Percentiles rank a stretch among this genome's conserved stretches.
Conservation (phyloP, 2,888 invertebrate species). For the Candidula unifasciata region DNA sequence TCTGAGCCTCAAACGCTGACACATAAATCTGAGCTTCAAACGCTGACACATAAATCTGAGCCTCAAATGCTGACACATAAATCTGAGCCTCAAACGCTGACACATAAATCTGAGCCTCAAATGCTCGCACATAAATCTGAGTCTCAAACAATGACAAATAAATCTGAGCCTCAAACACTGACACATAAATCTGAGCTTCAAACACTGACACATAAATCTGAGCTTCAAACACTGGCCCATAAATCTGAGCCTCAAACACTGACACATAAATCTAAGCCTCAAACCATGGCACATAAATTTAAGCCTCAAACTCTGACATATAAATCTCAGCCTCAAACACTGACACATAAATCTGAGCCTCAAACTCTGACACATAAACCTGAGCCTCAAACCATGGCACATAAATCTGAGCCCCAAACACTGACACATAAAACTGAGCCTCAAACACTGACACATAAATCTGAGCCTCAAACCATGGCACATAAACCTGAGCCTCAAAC, state of each 20-base stretch:
- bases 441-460: no score
- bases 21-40: no score
- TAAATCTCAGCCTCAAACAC: conserved; percentile 47
- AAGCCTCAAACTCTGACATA: not conserved
- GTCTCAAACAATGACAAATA: not conserved
- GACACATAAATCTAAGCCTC: not conserved
- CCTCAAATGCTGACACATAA: not conserved
- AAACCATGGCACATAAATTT: not conserved
- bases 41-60: no score
- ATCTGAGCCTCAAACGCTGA: not conserved
- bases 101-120: not conserved
- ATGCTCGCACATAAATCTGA: not conserved
- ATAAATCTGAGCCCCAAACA: not conserved
- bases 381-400: not conserved
- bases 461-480: no score
- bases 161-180: not conserved
- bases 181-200: not conserved
- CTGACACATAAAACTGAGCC: not conserved
- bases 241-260: not conserved
- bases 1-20: no score
- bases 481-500: no score
- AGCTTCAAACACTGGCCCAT: not conserved
- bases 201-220: not conserved
- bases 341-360: conserved; percentile 75
- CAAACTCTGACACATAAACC: not conserved